Evolutionary conservation across 2,113 vertebrate genomes (phyloP), one percentile per base, ranked within the genome.

Genomic region (Lynx canadensis): DNA sequence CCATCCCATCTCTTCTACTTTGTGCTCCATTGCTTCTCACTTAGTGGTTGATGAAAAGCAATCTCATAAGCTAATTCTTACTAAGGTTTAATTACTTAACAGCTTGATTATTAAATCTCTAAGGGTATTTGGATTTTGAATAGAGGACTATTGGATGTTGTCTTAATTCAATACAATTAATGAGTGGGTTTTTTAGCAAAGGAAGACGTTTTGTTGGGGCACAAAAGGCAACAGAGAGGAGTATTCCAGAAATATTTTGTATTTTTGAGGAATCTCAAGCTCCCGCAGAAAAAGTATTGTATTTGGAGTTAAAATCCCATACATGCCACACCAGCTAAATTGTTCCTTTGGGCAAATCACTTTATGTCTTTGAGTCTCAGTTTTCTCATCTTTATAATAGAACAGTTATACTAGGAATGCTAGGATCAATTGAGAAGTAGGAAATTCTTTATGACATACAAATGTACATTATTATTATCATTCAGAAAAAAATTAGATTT

Each of bases 101-200:
- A 97, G 95, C 98, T 94, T 97, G 95, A 98, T 98, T 98, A 96
- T 97, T 97, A 94, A 98, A 97, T 97, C 98, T 98, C 94, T 91
- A 98, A 97, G 95, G 95, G 92, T 97, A 97, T 97, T 97, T 97
- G 90, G 83, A 98, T 97, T 98, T 95, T 97, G 95, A 98, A 98
- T 76, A 96, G 96, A 98, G 69, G 74, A 94, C 57, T 97, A 78
- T 57, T 78, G 55, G 81, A 97, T 97, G 81, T 88, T 95, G 69
- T 95, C 90, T 98, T 94, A 96, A 96, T 97, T 96, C 90, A 91
- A 69, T 94, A 85, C 84, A 97, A 97, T 94, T 98, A 94, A 96
- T 93, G 96, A 97, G 69, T 92, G 18, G 7, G 14, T 15, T 83
- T 71, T 97, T 90, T 76, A 84, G 29, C 55, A 8, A 29, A n/a